These are phyloP conservation scores for Folsomia candida DNA, from an alignment of 2,888 invertebrate species.

Conservation along the genomic window DNA sequence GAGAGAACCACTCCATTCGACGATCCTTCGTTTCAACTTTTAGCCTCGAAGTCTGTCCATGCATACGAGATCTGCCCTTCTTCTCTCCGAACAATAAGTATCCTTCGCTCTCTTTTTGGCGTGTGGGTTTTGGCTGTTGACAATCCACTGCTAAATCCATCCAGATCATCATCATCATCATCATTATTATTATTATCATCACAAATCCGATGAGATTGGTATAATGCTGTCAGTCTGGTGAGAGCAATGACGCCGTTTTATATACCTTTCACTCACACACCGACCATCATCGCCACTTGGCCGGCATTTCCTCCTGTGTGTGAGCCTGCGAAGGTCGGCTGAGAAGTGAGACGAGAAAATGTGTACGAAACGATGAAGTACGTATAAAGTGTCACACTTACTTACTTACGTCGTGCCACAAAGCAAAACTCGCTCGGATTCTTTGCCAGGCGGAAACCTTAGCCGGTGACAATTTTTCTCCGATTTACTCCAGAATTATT, in stretches of 20 bases:
- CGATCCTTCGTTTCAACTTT: too few relatives aligned
- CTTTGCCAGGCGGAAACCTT: too few relatives aligned
- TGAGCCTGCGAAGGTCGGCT: too few relatives aligned
- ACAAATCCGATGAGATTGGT: neutral
- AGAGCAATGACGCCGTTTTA: too few relatives aligned
- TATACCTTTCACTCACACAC: too few relatives aligned
- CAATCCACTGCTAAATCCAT: neutral
- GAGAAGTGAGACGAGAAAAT: neutral
- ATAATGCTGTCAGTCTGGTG: too few relatives aligned
- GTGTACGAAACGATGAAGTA: neutral
- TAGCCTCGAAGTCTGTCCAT: too few relatives aligned
- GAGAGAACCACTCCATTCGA: too few relatives aligned
- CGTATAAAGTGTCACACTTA: neutral
- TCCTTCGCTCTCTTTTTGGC: neutral
- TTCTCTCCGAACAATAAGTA: too few relatives aligned
- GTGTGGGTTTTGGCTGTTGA: neutral
- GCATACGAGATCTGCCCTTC: neutral
- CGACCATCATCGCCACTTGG: neutral
- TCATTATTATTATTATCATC: too few relatives aligned
- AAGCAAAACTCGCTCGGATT: too few relatives aligned
- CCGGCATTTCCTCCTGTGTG: too few relatives aligned
- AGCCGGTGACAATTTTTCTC: conserved; percentile 9
- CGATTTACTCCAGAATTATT: conserved; percentile 9
- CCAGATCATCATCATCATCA: neutral
- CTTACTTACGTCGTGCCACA: neutral